Percentiles rank a stretch among this genome's conserved stretches.
phyloP scores from a whole-genome alignment of 2,113 vertebrate species.

The Dasyornis broadbenti region DNA sequence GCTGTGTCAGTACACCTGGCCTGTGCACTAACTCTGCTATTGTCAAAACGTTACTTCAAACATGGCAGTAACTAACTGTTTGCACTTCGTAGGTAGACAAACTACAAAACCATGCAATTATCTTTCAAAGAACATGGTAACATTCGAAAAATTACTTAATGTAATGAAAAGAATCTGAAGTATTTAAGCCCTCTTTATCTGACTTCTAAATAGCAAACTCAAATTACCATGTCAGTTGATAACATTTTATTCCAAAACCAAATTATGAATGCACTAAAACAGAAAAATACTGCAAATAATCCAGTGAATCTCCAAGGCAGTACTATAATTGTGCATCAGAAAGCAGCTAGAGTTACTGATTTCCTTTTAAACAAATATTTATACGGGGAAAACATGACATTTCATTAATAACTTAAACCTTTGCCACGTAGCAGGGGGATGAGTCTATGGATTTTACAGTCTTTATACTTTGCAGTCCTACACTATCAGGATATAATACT shows the following conservation, averaged over 20 bases:
- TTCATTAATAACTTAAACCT: not conserved
- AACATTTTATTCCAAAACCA: not conserved
- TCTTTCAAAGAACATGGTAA: not conserved
- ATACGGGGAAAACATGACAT: not conserved
- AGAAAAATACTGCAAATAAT: not conserved
- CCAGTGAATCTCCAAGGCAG: not conserved
- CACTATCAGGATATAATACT: not conserved
- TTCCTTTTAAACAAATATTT: not conserved
- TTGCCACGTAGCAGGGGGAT: not conserved
- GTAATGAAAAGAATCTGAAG: conserved; percentile 3
- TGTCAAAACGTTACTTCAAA: conserved; percentile 47
- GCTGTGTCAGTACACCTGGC: conserved; percentile 65
- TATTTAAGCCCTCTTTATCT: not conserved
- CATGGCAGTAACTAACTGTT: conserved; percentile 50
- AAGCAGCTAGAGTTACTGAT: not conserved
- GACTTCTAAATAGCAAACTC: not conserved
- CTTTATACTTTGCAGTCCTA: not conserved
- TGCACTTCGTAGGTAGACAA: conserved; percentile 37
- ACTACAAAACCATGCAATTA: conserved; percentile 55
- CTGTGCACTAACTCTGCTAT: conserved; percentile 32
- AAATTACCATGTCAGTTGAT: not conserved
- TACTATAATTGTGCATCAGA: not conserved
- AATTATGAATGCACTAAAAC: not conserved
- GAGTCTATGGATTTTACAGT: not conserved
- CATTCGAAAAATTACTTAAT: conserved; percentile 1